Percentiles rank a stretch among this genome's conserved stretches.
Evolutionary conservation across 2,113 vertebrate genomes (phyloP).

Genomic region (Orcinus orca): DNA sequence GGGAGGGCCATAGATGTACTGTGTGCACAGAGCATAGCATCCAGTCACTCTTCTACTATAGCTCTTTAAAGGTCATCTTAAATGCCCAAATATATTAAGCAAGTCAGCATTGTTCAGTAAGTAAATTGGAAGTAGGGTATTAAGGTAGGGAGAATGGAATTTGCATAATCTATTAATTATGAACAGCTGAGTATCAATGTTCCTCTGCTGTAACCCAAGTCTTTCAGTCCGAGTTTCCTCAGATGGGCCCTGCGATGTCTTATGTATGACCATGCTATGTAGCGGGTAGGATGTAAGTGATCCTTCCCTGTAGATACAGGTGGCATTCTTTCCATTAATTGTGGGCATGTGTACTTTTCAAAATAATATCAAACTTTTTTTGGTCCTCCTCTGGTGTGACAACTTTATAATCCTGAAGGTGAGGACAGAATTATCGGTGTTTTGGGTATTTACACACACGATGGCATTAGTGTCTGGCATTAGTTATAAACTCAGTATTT

Average conservation of each 20-base stretch:
- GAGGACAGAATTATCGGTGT: background rate
- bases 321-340: background rate
- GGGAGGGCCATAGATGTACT: background rate
- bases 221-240: background rate
- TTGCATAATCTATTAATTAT: background rate
- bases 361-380: background rate
- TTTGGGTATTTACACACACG: background rate
- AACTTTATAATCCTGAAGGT: background rate
- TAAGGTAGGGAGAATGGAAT: background rate
- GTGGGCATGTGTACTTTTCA: background rate
- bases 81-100: background rate
- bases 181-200: background rate
- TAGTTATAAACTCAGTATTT: background rate
- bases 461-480: background rate
- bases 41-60: background rate
- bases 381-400: background rate
- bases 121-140: background rate
- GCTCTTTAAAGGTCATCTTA: background rate
- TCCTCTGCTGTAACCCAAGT: background rate
- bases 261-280: background rate
- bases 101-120: background rate
- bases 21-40: accelerated
- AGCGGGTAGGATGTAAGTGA: background rate
- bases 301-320: background rate
- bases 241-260: accelerated